Conservation (phyloP, 2,113 vertebrate genomes). For the Poeciliopsis prolifica region DNA sequence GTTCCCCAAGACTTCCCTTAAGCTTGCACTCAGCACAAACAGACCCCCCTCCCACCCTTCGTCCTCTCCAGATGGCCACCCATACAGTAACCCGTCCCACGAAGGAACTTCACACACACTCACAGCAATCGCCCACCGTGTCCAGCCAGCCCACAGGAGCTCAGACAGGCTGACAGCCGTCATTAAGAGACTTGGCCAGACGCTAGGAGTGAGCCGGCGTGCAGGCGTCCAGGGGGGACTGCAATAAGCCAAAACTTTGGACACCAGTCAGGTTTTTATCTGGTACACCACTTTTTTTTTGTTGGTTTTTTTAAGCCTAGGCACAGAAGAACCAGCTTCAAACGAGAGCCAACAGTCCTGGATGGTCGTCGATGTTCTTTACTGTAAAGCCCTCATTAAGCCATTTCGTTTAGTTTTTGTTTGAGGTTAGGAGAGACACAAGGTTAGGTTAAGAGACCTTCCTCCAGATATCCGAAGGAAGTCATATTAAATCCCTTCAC, state of each 20-base stretch:
- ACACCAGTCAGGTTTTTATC: constrained; percentile 25
- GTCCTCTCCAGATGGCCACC: constrained; percentile 75
- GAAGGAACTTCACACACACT: constrained; percentile 20
- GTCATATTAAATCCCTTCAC: neutral
- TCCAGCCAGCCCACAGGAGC: constrained; percentile 56
- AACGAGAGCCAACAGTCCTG: neutral
- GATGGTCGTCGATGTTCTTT: neutral
- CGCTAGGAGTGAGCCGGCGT: constrained; percentile 27
- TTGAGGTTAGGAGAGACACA: neutral
- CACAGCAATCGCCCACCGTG: constrained; percentile 23
- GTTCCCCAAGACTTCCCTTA: constrained; percentile 21
- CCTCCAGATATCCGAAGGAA: neutral
- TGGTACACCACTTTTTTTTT: constrained; percentile 11
- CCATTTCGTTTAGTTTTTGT: neutral
- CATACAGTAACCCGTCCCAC: constrained; percentile 60
- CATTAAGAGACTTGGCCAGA: constrained; percentile 59
- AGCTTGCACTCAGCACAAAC: constrained; percentile 36
- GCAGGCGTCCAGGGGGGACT: neutral
- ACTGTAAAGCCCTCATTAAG: neutral
- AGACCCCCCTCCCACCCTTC: constrained; percentile 8
- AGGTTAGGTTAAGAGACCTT: neutral
- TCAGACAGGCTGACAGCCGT: constrained; percentile 78
- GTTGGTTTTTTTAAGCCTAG: neutral
- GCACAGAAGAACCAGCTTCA: neutral
- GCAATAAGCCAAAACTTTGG: constrained; percentile 31